These are phyloP conservation scores for Lasius platythorax DNA, from an alignment of 2,888 invertebrate species.

Conservation along the genomic window DNA sequence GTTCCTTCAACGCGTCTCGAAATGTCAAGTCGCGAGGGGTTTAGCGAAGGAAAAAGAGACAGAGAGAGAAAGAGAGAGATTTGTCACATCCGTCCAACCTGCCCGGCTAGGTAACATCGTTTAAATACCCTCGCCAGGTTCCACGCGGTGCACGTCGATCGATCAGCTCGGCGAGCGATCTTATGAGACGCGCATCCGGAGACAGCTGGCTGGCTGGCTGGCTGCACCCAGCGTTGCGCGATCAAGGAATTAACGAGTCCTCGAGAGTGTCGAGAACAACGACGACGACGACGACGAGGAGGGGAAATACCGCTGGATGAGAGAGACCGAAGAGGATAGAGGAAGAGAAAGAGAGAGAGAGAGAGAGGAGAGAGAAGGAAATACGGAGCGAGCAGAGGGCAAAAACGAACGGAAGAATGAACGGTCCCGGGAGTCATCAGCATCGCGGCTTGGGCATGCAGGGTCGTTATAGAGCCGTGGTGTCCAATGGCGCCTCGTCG, in stretches of 20 bases:
- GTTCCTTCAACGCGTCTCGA: slow-evolving; percentile 58
- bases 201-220: slow-evolving; percentile 47
- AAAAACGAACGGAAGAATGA: slow-evolving; percentile 61
- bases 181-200: slow-evolving; percentile 24
- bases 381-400: no score
- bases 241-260: slow-evolving; percentile 57
- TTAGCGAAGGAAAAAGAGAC: slow-evolving; percentile 6
- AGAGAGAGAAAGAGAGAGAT: background rate
- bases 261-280: slow-evolving; percentile 31
- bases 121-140: slow-evolving; percentile 74
- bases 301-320: slow-evolving; percentile 6
- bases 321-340: slow-evolving; percentile 25
- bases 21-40: slow-evolving; percentile 25
- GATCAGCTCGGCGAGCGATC: slow-evolving; percentile 47
- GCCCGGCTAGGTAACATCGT: slow-evolving; percentile 59
- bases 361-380: slow-evolving; percentile 33
- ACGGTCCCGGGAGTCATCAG: slow-evolving; percentile 79
- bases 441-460: slow-evolving; percentile 81
- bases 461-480: slow-evolving; percentile 79
- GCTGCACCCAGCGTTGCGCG: slow-evolving; percentile 33
- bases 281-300: slow-evolving; percentile 35
- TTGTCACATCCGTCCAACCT: slow-evolving; percentile 44
- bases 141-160: slow-evolving; percentile 59
- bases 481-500: slow-evolving; percentile 69
- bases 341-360: slow-evolving; percentile 25